Evolutionary conservation across 2,113 vertebrate genomes (phyloP), one percentile per base, ranked within the genome.

Genomic region (Lepus europaeus): DNA sequence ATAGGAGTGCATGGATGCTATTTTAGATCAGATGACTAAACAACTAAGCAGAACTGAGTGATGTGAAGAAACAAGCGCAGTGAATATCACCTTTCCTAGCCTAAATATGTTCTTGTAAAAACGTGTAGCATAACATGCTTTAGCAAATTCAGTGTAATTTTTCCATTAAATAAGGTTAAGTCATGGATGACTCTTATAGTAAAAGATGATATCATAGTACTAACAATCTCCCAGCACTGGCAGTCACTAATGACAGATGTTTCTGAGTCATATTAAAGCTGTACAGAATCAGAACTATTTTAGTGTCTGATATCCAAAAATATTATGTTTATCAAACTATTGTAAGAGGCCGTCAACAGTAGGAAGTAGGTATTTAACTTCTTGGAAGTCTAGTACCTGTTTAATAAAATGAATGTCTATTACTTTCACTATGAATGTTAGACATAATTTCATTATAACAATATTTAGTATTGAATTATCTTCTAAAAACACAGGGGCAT

Each of bases 391-490:
- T 56, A 73, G 90, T 45, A 9, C 8, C 33, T 72, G 3, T 2
- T 39, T 87, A 85, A 74, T 39, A 74, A 56, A 82, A 82, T 31
- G 39, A 88, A 78, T 79, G 0, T 3, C 0, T 5, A 56, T 81
- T 93, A 61, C 85, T 66, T 73, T 82, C 45, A 64, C 13, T 70
- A 49, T 78, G 81, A 49, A 68, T 51, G 86, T 51, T 79, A 86
- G 27, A 1, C 64, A 2, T 25, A 51, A 87, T 90, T 85, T 86
- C 76, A 88, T 78, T 95, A 39, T 69, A 76, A 76, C 70, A 91
- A n/a, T 68, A 2, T 25, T 95, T 94, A 80, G 97, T 66, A 56
- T 2, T 23, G 82, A 84, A 29, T 9, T 64, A 68, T 91, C 87
- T 83, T 27, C 3, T 25, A 22, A 72, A 89, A 56, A 56, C 68